These are phyloP conservation scores for zebrafish (Danio rerio) DNA, from an alignment of 2,113 vertebrate genomes.

Conservation along the genomic window DNA sequence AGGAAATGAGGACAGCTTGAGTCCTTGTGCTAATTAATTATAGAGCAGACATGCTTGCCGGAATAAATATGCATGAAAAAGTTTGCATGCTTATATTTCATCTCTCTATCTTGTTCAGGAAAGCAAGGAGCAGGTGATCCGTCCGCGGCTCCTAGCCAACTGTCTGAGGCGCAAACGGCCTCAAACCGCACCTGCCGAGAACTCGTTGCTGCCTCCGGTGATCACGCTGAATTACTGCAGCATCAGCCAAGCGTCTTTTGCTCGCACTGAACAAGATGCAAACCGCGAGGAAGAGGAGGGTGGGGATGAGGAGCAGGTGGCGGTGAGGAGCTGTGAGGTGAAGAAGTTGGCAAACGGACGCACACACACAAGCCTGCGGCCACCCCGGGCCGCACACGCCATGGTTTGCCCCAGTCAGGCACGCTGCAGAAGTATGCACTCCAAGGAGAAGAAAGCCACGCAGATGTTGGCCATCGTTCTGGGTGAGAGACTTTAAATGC, in stretches of 20 bases:
- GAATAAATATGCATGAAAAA: neutral
- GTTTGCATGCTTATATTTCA: neutral
- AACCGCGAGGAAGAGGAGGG: slow-evolving; percentile 60
- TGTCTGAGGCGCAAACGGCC: slow-evolving; percentile 74
- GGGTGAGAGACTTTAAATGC: slow-evolving; percentile 77
- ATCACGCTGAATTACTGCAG: slow-evolving; percentile 85
- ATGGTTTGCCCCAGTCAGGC: slow-evolving; percentile 62
- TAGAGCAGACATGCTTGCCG: neutral
- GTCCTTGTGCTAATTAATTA: slow-evolving; percentile 28
- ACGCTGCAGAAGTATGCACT: slow-evolving; percentile 82
- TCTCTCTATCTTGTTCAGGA: slow-evolving; percentile 63
- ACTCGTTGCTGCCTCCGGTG: slow-evolving; percentile 73
- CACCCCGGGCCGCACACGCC: slow-evolving; percentile 65
- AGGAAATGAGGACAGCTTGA: slow-evolving; percentile 24
- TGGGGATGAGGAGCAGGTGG: slow-evolving; percentile 51
- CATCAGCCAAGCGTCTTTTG: slow-evolving; percentile 85
- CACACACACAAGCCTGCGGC: slow-evolving; percentile 76
- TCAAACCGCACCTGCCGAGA: slow-evolving; percentile 72
- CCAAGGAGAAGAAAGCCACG: slow-evolving; percentile 92
- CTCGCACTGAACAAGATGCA: slow-evolving; percentile 70
- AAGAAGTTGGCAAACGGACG: slow-evolving; percentile 83
- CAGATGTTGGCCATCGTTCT: slow-evolving; percentile 95
- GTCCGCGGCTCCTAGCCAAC: slow-evolving; percentile 64
- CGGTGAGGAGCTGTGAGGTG: slow-evolving; percentile 79
- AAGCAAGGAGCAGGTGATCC: slow-evolving; percentile 63